phyloP scores from a whole-genome alignment of 2,113 vertebrate species.

The Coptodon bakossiorum region DNA sequence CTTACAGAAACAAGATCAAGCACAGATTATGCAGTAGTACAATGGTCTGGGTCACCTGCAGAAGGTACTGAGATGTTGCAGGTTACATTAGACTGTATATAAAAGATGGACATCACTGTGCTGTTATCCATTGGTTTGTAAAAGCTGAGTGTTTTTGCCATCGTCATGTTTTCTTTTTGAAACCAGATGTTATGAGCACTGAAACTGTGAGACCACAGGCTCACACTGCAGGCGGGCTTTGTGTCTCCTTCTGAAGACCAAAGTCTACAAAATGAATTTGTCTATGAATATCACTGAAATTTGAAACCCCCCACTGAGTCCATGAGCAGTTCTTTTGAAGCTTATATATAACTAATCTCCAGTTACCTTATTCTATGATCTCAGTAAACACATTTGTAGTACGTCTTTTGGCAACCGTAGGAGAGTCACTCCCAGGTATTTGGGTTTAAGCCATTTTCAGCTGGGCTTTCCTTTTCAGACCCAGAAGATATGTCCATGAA shows the following conservation, averaged over 20 bases:
- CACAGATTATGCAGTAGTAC: background rate
- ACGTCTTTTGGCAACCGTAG: background rate
- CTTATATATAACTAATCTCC: rapidly evolving
- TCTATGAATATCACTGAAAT: background rate
- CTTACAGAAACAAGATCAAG: background rate
- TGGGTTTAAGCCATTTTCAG: background rate
- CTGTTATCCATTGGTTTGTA: background rate
- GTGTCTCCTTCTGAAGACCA: background rate
- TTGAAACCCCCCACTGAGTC: background rate
- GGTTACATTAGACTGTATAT: background rate
- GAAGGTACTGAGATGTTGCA: background rate
- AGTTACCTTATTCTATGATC: background rate
- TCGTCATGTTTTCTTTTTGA: background rate
- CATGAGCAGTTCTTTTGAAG: background rate
- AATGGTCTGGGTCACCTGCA: rapidly evolving
- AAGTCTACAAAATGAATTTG: background rate
- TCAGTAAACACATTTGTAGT: background rate
- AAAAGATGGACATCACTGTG: background rate
- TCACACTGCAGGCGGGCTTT: background rate
- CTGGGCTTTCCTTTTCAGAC: background rate
- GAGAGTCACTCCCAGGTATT: background rate
- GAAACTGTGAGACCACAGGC: background rate
- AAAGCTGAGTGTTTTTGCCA: background rate
- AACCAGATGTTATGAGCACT: background rate
- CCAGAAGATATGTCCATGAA: background rate